phyloP scores from a whole-genome alignment of 1,140 invertebrate species.

The Eubasilissa regina region DNA sequence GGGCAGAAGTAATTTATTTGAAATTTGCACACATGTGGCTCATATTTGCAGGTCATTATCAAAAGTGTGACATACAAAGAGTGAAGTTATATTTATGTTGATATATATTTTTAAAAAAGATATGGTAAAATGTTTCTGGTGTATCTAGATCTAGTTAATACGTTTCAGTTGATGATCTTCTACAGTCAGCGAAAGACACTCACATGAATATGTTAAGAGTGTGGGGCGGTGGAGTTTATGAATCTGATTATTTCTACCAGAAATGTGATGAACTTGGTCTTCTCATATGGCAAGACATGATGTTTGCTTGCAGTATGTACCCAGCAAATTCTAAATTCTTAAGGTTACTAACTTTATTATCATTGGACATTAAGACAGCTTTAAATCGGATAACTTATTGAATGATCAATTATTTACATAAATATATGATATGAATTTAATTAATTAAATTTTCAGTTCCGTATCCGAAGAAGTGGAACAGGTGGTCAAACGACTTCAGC shows the following conservation, averaged over 20 bases:
- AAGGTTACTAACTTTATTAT: slow-evolving; percentile 63
- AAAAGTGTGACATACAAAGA: no score
- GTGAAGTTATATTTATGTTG: no score
- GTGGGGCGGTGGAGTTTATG: slow-evolving; percentile 98
- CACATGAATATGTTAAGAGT: slow-evolving; percentile 96
- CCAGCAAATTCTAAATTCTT: slow-evolving; percentile 85
- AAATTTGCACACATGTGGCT: no score
- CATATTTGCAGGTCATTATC: no score
- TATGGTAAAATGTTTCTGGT: no score
- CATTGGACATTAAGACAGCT: no score
- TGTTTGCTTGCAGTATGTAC: slow-evolving; percentile 98
- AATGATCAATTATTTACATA: neutral
- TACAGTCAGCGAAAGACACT: slow-evolving; percentile 82
- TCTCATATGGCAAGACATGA: slow-evolving; percentile 95
- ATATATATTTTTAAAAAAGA: no score
- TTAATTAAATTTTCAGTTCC: slow-evolving; percentile 66
- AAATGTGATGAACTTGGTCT: slow-evolving; percentile 87
- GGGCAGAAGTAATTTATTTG: no score
- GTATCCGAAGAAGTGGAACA: slow-evolving; percentile 87
- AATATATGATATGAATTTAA: slow-evolving; percentile 17
- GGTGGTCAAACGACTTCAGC: slow-evolving; percentile 87
- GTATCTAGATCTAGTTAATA: neutral
- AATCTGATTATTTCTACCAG: slow-evolving; percentile 93
- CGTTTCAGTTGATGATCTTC: slow-evolving; percentile 72
- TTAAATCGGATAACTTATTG: neutral